Percentiles rank a stretch among this genome's conserved stretches.
Evolutionary conservation across 1,140 invertebrate genomes (phyloP).

Genomic region (Macrobrachium nipponense): DNA sequence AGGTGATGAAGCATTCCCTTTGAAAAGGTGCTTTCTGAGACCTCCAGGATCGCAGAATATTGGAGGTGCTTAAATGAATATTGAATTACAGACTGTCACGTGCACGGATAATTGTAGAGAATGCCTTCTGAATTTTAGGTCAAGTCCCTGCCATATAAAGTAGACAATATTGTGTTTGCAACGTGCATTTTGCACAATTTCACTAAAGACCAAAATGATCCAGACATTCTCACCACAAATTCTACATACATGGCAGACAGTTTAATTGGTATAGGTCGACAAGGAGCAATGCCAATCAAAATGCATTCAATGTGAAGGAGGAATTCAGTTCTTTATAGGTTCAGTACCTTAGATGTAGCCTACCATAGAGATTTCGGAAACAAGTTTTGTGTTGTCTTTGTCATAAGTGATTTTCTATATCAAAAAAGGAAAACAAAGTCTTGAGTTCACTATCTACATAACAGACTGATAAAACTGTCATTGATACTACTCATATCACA

Average conservation of each 20-base stretch:
- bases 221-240: background rate
- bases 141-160: background rate
- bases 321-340: background rate
- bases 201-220: background rate
- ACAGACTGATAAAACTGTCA: background rate
- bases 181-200: conserved; percentile 14
- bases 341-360: background rate
- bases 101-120: background rate
- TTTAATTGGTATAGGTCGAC: background rate
- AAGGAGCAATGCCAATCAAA: background rate
- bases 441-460: background rate
- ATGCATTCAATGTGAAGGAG: background rate
- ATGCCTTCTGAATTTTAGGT: background rate
- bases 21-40: conserved; percentile 9
- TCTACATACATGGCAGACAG: background rate
- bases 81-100: conserved; percentile 5
- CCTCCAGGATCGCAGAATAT: background rate
- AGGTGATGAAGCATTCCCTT: conserved; percentile 4
- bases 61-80: background rate
- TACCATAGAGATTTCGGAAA: too few species aligned
- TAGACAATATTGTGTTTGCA: background rate
- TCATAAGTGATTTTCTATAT: too few species aligned
- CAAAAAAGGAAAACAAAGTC: too few species aligned
- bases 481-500: background rate
- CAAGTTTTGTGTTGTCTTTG: too few species aligned